These are phyloP conservation scores for Drosophila kurseongensis DNA, from an alignment of 1,140 invertebrate genomes.

Conservation along the genomic window DNA sequence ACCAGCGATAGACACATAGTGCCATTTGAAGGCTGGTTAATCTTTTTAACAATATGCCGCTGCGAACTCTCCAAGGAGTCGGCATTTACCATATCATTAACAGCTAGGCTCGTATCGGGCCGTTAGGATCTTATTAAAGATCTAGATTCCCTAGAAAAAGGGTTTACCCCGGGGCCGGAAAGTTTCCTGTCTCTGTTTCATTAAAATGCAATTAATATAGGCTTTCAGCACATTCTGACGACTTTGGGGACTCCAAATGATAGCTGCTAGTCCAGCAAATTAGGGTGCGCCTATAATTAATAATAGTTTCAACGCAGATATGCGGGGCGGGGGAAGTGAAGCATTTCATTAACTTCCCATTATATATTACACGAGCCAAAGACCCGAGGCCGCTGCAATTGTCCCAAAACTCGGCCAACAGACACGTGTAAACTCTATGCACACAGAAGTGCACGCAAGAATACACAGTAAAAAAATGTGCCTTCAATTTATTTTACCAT, in stretches of 20 bases:
- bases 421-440: constrained; percentile 55
- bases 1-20: constrained; percentile 26
- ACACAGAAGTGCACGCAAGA: constrained; percentile 50
- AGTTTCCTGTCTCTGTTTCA: constrained; percentile 47
- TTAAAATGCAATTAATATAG: constrained; percentile 82
- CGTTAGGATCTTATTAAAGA: constrained; percentile 38
- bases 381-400: constrained; percentile 49
- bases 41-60: constrained; percentile 17
- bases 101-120: constrained; percentile 27
- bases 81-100: constrained; percentile 51
- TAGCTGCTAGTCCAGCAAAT: constrained; percentile 47
- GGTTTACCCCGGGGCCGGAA: constrained; percentile 26
- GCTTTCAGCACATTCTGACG: constrained; percentile 73
- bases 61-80: constrained; percentile 14
- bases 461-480: neutral
- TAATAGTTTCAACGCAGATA: constrained; percentile 64
- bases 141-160: constrained; percentile 39
- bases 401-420: constrained; percentile 38
- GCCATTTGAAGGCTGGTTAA: constrained; percentile 33
- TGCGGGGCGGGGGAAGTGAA: constrained; percentile 10
- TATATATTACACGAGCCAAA: constrained; percentile 52
- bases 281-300: constrained; percentile 79
- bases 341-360: constrained; percentile 78
- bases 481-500: neutral
- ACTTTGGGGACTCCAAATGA: constrained; percentile 57